A percentile compares a stretch with the other conserved stretches of the same genome.
Conservation (phyloP, 2,797 vertebrate species). For the Esox lucius region DNA sequence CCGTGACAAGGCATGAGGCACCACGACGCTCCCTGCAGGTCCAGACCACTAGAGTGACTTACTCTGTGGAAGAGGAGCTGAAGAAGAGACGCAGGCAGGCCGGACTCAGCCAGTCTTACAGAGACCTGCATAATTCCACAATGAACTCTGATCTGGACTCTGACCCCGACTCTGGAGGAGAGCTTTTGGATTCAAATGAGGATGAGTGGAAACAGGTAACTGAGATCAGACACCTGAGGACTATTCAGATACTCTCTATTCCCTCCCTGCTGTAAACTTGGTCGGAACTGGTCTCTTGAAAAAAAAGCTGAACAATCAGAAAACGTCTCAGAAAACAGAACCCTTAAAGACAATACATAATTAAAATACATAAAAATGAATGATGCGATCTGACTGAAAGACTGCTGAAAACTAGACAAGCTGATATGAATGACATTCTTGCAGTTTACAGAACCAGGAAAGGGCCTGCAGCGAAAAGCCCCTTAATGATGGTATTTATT, state of each 20-base stretch:
- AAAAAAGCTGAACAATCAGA: too few species aligned
- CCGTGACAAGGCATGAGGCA: constrained; percentile 17
- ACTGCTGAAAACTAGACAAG: neutral
- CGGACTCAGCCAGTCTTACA: constrained; percentile 59
- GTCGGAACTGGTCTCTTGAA: too few species aligned
- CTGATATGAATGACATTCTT: neutral
- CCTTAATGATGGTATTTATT: neutral
- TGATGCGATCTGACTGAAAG: too few species aligned
- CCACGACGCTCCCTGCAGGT: constrained; percentile 59
- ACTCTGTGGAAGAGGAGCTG: constrained; percentile 76
- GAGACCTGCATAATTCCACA: constrained; percentile 39
- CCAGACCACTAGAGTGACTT: constrained; percentile 43
- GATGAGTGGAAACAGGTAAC: constrained; percentile 74
- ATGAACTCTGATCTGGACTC: constrained; percentile 49
- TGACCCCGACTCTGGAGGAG: constrained; percentile 38
- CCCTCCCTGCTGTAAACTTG: too few species aligned
- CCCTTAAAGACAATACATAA: too few species aligned
- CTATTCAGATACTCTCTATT: neutral
- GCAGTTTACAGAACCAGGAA: neutral
- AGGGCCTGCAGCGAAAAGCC: neutral
- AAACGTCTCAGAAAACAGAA: too few species aligned
- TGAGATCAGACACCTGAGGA: neutral
- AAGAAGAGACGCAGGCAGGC: constrained; percentile 69
- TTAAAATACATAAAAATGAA: too few species aligned
- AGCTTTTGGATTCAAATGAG: constrained; percentile 37